Evolutionary conservation across 2,113 vertebrate genomes (phyloP).

Genomic region (Tetrax tetrax): DNA sequence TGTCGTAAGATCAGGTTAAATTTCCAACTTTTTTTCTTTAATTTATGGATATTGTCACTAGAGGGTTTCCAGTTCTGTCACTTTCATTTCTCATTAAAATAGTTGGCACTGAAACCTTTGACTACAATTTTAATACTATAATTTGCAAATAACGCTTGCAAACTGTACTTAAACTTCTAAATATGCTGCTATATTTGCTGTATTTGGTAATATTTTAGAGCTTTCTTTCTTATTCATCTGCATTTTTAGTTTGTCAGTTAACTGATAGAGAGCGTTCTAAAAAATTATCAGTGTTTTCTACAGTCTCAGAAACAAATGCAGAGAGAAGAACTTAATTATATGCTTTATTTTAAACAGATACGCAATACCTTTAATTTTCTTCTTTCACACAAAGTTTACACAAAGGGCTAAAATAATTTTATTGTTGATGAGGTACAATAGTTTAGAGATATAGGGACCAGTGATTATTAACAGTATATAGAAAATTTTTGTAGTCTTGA

Average conservation of each 20-base stretch:
- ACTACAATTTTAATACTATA: constrained; percentile 19
- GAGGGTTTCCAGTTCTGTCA: constrained; percentile 23
- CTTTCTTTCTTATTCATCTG: neutral
- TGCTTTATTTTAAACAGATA: neutral
- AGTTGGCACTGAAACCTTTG: constrained; percentile 5
- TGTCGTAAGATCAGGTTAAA: neutral
- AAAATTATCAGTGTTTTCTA: neutral
- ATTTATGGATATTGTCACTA: constrained; percentile 14
- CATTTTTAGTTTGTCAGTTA: neutral
- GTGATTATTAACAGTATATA: neutral
- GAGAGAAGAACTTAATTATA: neutral
- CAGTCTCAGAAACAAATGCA: neutral
- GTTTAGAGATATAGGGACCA: neutral
- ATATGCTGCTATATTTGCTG: neutral
- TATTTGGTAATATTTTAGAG: too few relatives aligned
- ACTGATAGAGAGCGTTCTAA: neutral
- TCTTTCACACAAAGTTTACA: neutral
- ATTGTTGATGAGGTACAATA: neutral
- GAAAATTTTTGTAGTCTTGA: neutral
- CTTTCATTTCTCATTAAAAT: constrained; percentile 46
- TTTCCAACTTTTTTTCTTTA: neutral
- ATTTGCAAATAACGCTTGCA: neutral
- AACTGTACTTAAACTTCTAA: neutral
- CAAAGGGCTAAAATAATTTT: neutral
- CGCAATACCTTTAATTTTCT: neutral